Conservation (phyloP, 2,797 vertebrate species). For the Emys orbicularis region DNA sequence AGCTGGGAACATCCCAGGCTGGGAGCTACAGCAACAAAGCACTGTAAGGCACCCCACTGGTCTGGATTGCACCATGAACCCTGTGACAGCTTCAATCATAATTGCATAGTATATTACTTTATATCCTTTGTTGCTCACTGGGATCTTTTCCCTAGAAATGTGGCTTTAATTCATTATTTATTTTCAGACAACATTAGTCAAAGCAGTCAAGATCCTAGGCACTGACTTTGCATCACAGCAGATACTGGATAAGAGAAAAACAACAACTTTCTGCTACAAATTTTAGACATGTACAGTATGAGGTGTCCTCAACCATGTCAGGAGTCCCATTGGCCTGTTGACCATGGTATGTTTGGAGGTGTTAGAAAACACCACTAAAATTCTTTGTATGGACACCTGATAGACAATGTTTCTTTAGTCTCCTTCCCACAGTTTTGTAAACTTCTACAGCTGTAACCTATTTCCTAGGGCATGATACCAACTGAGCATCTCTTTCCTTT, state of each 20-base stretch:
- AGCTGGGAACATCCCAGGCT: no score
- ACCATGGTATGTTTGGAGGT: background rate
- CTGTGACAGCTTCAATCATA: background rate
- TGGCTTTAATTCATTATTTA: background rate
- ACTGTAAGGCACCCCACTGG: no score
- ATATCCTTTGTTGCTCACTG: background rate
- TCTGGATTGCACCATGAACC: background rate
- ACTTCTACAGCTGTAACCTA: background rate
- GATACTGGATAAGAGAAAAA: background rate
- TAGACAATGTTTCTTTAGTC: background rate
- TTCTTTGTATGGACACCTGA: background rate
- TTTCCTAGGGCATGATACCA: background rate
- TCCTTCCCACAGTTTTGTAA: background rate
- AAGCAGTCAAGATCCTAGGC: background rate
- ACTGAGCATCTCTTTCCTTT: background rate
- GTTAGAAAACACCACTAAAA: background rate
- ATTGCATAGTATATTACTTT: background rate
- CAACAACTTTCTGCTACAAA: background rate
- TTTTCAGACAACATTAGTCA: background rate
- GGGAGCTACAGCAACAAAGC: background rate
- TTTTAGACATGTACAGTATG: background rate
- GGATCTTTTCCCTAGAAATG: background rate
- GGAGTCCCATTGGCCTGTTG: background rate
- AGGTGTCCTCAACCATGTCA: background rate
- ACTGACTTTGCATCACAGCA: background rate